Conservation (phyloP, 2,888 invertebrate genomes). For the Marronus borbonicus region DNA sequence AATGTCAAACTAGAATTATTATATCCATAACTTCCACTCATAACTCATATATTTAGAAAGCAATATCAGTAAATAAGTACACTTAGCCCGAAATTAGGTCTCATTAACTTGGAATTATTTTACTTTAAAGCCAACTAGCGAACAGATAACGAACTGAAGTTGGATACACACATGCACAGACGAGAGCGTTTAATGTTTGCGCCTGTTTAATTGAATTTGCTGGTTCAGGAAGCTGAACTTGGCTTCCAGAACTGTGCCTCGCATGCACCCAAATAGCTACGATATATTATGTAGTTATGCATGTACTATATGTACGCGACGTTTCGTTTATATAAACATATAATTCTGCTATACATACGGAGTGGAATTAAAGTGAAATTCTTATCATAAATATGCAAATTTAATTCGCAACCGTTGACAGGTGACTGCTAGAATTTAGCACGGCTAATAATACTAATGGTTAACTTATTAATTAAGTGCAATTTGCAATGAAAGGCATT, state of each 20-base stretch:
- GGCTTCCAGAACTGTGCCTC: neutral
- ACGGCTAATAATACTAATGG: neutral
- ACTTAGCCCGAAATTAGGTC: constrained; percentile 14
- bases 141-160: constrained; percentile 35
- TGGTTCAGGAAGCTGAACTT: constrained; percentile 27
- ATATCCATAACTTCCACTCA: no score
- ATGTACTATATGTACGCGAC: neutral
- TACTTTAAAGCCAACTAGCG: constrained; percentile 27
- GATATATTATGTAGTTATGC: constrained; percentile 23
- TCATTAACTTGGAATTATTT: constrained; percentile 30
- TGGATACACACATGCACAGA: constrained; percentile 17
- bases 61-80: constrained; percentile 2
- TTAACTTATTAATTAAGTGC: neutral
- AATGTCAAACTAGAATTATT: no score
- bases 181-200: constrained; percentile 41
- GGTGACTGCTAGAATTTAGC: constrained; percentile 11
- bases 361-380: constrained; percentile 11
- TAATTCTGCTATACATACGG: constrained; percentile 12
- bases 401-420: constrained; percentile 18
- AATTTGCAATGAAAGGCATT: neutral
- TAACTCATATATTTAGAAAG: neutral
- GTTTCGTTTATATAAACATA: constrained; percentile 5
- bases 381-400: constrained; percentile 22
- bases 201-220: constrained; percentile 44
- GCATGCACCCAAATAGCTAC: constrained; percentile 11